phyloP scores from a whole-genome alignment of 2,888 invertebrate species.

The Phoenoteleia sp. region DNA sequence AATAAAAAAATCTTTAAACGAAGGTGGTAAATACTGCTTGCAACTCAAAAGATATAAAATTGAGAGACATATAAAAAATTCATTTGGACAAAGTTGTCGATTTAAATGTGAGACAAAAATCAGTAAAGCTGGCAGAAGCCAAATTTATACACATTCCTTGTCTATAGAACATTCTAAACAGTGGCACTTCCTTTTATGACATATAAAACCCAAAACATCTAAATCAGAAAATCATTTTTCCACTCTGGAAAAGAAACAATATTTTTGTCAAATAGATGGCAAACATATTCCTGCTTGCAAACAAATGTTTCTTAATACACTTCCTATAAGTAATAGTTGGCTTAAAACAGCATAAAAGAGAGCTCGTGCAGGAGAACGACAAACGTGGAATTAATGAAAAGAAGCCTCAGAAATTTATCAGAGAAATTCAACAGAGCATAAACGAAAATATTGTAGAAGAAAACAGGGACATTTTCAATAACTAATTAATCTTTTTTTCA shows the following conservation, averaged over 20 bases:
- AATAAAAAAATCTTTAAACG: no score
- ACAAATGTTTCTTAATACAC: slow-evolving; percentile 47
- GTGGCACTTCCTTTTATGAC: background rate
- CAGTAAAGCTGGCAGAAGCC: slow-evolving; percentile 9
- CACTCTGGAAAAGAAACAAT: background rate
- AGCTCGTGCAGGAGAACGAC: no score
- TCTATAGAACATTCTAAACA: background rate
- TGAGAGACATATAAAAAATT: background rate
- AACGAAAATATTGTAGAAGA: slow-evolving; percentile 38
- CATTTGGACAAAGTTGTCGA: slow-evolving; percentile 16
- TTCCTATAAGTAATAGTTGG: slow-evolving; percentile 41
- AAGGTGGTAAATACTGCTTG: no score
- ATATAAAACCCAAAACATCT: background rate
- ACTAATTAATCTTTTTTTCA: slow-evolving; percentile 57
- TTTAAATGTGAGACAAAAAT: slow-evolving; percentile 3
- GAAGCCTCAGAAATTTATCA: no score
- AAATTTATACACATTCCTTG: background rate
- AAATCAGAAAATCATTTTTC: no score
- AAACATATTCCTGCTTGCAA: slow-evolving; percentile 20
- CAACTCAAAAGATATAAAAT: no score
- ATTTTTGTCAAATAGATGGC: background rate
- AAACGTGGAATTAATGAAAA: no score
- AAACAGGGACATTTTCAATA: slow-evolving; percentile 42
- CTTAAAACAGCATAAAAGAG: slow-evolving; percentile 39
- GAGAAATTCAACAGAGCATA: no score